These are phyloP conservation scores for Zosterops lateralis DNA, from an alignment of 2,113 vertebrate species.

Conservation along the genomic window DNA sequence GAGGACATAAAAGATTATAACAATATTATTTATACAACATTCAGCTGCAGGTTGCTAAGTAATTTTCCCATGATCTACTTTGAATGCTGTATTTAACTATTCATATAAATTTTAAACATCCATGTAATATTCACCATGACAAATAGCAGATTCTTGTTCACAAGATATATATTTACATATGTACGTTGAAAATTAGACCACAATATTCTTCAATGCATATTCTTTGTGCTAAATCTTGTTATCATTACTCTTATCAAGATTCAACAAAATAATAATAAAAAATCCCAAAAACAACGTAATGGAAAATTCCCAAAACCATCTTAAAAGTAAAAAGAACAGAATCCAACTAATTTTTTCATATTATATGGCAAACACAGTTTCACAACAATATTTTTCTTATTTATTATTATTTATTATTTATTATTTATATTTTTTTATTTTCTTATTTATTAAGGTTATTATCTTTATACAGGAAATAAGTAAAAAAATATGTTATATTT, in stretches of 20 bases:
- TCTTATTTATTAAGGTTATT: background rate
- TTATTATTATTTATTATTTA: too few relatives aligned
- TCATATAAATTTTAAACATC: background rate
- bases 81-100: background rate
- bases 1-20: background rate
- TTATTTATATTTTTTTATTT: too few relatives aligned
- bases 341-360: background rate
- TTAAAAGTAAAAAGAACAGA: background rate
- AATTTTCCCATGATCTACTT: background rate
- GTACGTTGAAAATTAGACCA: background rate
- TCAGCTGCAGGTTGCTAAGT: background rate
- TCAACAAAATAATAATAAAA: background rate
- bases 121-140: rapidly evolving
- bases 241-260: background rate
- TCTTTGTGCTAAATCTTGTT: background rate
- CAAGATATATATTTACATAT: background rate
- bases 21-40: background rate
- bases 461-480: background rate
- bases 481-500: background rate
- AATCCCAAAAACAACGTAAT: background rate
- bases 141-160: background rate
- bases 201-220: background rate
- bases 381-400: background rate
- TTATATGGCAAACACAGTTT: background rate
- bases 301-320: background rate